A percentile compares a stretch with the other conserved stretches of the same genome.
phyloP scores from a whole-genome alignment of 2,888 invertebrate species.

The Crioceris asparagi region DNA sequence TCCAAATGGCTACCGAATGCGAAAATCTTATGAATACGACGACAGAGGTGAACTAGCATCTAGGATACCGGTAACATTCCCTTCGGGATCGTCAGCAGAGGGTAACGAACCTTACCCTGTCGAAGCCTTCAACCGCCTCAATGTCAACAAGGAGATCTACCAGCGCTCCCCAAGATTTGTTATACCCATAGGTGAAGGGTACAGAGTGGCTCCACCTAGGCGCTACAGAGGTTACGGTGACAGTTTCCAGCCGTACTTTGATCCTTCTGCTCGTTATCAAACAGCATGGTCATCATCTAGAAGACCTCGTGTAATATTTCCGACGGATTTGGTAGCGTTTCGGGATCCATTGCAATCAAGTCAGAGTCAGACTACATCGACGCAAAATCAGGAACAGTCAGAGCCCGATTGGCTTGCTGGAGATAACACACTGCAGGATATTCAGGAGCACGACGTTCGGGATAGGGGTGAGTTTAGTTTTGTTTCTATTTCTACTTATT shows the following conservation, averaged over 20 bases:
- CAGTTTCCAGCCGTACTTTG: slow-evolving; percentile 23
- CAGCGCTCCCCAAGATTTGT: slow-evolving; percentile 14
- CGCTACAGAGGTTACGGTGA: slow-evolving; percentile 21
- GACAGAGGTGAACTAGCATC: slow-evolving; percentile 14
- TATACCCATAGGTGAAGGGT: slow-evolving; percentile 19
- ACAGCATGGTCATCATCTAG: slow-evolving; percentile 30
- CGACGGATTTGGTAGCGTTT: slow-evolving; percentile 36
- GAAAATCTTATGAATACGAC: slow-evolving; percentile 24
- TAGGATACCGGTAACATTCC: slow-evolving; percentile 15
- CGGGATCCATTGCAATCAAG: slow-evolving; percentile 24
- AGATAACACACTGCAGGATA: slow-evolving; percentile 48
- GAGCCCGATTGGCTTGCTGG: slow-evolving; percentile 33
- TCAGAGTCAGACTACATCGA: too few relatives aligned
- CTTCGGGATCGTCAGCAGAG: slow-evolving; percentile 8
- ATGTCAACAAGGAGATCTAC: slow-evolving; percentile 7
- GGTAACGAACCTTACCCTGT: neutral
- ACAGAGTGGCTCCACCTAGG: slow-evolving; percentile 21
- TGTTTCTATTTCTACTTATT: too few relatives aligned
- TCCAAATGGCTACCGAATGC: slow-evolving; percentile 10
- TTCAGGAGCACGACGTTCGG: slow-evolving; percentile 40
- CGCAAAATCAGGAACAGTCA: slow-evolving; percentile 22
- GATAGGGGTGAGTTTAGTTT: slow-evolving; percentile 55
- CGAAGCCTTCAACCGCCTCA: slow-evolving; percentile 7
- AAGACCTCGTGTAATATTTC: slow-evolving; percentile 37
- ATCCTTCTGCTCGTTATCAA: slow-evolving; percentile 26